phyloP scores from a whole-genome alignment of 2,113 vertebrate genomes.

The Ptychochromis oligacanthus region DNA sequence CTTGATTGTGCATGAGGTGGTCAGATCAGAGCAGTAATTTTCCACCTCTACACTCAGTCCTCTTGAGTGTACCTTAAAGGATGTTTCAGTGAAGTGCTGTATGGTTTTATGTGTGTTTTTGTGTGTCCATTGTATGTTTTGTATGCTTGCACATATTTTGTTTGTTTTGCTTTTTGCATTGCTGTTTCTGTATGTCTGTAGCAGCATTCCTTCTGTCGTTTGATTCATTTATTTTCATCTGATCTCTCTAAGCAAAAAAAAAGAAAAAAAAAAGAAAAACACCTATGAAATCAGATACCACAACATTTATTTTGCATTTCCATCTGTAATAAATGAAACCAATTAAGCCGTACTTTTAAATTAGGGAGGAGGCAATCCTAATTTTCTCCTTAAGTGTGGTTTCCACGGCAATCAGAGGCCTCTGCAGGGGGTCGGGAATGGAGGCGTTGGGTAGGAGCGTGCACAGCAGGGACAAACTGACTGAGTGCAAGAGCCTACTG shows the following conservation, averaged over 20 bases:
- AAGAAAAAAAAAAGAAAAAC: slow-evolving; percentile 60
- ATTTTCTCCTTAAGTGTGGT: slow-evolving; percentile 80
- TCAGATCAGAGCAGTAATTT: slow-evolving; percentile 76
- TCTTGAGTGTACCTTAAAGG: slow-evolving; percentile 61
- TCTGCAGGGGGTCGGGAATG: slow-evolving; percentile 74
- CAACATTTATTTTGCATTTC: slow-evolving; percentile 72
- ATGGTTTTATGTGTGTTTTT: slow-evolving; percentile 1
- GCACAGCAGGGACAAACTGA: slow-evolving; percentile 72
- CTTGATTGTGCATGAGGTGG: slow-evolving; percentile 76
- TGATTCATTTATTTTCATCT: slow-evolving; percentile 48
- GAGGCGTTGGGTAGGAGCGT: slow-evolving; percentile 76
- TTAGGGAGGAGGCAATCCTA: slow-evolving; percentile 79
- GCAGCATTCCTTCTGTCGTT: slow-evolving; percentile 8
- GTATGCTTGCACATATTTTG: neutral
- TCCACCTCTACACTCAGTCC: slow-evolving; percentile 69
- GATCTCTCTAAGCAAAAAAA: slow-evolving; percentile 49
- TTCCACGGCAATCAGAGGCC: slow-evolving; percentile 80
- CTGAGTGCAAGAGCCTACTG: slow-evolving; percentile 67
- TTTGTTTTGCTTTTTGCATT: neutral
- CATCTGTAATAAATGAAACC: slow-evolving; percentile 77
- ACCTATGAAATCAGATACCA: slow-evolving; percentile 67
- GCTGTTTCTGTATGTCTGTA: neutral
- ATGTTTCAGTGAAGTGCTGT: slow-evolving; percentile 38
- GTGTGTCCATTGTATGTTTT: slow-evolving; percentile 1
- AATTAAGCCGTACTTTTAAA: slow-evolving; percentile 79